Evolutionary conservation across 2,797 vertebrate species (phyloP).

Genomic region (Hoplostethus atlanticus): DNA sequence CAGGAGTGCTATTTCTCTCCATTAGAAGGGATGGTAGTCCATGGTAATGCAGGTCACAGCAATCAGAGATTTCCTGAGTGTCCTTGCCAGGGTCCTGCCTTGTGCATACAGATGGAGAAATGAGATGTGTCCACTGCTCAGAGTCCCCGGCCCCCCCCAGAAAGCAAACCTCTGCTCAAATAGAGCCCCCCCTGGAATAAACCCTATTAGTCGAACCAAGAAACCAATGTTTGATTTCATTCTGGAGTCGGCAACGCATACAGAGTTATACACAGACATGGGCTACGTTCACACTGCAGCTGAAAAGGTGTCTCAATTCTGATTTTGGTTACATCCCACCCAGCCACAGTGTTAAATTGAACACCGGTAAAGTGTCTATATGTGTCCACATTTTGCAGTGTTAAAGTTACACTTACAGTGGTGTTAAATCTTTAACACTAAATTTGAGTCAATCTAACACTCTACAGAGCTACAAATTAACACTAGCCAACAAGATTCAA

Average conservation of each 20-base stretch:
- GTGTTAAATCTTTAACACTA: too few relatives aligned
- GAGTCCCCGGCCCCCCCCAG: not conserved
- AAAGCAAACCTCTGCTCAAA: constrained; percentile 25
- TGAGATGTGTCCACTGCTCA: constrained; percentile 10
- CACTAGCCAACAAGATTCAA: too few relatives aligned
- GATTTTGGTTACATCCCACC: too few relatives aligned
- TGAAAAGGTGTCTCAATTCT: too few relatives aligned
- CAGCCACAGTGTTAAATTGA: too few relatives aligned
- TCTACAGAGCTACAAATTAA: too few relatives aligned
- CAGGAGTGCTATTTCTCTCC: not conserved
- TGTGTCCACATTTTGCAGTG: too few relatives aligned
- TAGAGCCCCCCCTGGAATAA: constrained; percentile 8
- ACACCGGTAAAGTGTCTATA: too few relatives aligned
- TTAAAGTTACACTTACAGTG: too few relatives aligned
- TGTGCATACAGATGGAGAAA: constrained; percentile 26
- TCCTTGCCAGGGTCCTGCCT: not conserved
- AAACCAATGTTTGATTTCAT: constrained; percentile 35
- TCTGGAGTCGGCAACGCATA: not conserved
- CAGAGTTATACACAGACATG: not conserved
- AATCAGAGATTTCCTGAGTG: not conserved
- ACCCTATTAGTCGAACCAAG: constrained; percentile 17
- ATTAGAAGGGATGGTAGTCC: not conserved
- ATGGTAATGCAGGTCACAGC: not conserved
- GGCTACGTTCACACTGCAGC: too few relatives aligned
- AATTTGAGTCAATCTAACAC: too few relatives aligned